phyloP scores from a whole-genome alignment of 2,888 invertebrate species.

The Cheiracanthium punctorium region DNA sequence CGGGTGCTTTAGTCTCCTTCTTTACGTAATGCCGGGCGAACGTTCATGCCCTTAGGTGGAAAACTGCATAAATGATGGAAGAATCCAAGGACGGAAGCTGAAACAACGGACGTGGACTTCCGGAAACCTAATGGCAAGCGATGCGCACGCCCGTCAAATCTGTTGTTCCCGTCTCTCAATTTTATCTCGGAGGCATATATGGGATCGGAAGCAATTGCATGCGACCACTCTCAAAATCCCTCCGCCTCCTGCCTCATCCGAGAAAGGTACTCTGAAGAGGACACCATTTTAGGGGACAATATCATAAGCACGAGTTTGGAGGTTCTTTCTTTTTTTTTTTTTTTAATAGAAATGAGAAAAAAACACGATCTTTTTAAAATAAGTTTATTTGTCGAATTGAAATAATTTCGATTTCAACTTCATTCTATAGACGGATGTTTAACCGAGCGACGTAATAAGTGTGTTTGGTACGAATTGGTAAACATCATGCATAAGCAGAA shows the following conservation, averaged over 20 bases:
- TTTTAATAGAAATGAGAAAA: no score
- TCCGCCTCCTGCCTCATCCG: not conserved
- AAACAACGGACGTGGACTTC: constrained; percentile 8
- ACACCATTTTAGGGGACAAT: not conserved
- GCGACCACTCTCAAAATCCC: not conserved
- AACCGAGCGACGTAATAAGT: no score
- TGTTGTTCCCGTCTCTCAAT: constrained; percentile 6
- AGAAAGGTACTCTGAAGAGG: not conserved
- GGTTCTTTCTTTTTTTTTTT: no score
- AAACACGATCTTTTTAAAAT: no score
- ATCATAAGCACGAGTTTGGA: no score
- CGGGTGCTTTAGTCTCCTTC: not conserved
- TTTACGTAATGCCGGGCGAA: not conserved
- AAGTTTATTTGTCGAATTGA: no score
- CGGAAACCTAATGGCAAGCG: not conserved
- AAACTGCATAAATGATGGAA: constrained; percentile 2
- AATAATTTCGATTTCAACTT: no score
- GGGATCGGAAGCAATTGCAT: not conserved
- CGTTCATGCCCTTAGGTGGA: not conserved
- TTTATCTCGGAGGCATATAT: constrained; percentile 9
- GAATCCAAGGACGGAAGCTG: constrained; percentile 2
- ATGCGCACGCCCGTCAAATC: not conserved
- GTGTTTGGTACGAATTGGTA: no score
- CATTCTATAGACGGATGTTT: no score
- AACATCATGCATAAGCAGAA: no score